Base-by-base conservation (phyloP, 2,888 invertebrate species). In the Latrodectus elegans region DNA sequence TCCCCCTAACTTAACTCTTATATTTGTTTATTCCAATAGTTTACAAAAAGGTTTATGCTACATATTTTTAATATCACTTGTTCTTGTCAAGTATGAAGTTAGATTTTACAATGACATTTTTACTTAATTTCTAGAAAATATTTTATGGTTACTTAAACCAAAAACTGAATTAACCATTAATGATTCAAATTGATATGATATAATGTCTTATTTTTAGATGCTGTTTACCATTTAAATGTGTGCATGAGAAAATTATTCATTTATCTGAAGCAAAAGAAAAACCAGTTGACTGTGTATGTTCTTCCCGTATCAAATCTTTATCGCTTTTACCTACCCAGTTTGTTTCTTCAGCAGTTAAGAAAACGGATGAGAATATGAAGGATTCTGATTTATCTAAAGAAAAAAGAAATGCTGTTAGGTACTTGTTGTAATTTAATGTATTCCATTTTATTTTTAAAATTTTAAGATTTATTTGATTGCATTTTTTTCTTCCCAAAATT, bases 231-330 rank as follows among this genome's bases (percentile, higher is more conserved):
- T 83, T 75, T 65, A 51, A 14, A 77, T 83, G 76, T 49, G 71
- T 83, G 17, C 83, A 83, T 76, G 76, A 83, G 52, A 83, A 83
- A 60, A 70, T 75, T 12, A 38, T 4, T n/a, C n/a, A 52, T n/a
- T 17, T 71, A 22, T 71, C 71, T 49, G 49, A 52, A 52, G 12
- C 17, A n/a, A 15, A 60, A 17, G 65, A 52, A 72, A 84, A 83
- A 75, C 17, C 26, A 10, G 51, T 76, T 17, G 22, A 70, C 60
- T 83, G 83, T 15, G 60, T 76, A 71, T 83, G 83, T 75, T 9
- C 51, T 71, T 26, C 65, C 17, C 55, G 55, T n/a, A 67, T 74
- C 12, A 74, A 53, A 81, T 74, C 53, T 38, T 53, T 38, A 22
- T 15, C 65, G 38, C 10, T 17, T 53, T 17, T 14, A 6, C 14